These are phyloP conservation scores for Potorous gilbertii DNA, from an alignment of 2,797 vertebrate species.

Conservation along the genomic window DNA sequence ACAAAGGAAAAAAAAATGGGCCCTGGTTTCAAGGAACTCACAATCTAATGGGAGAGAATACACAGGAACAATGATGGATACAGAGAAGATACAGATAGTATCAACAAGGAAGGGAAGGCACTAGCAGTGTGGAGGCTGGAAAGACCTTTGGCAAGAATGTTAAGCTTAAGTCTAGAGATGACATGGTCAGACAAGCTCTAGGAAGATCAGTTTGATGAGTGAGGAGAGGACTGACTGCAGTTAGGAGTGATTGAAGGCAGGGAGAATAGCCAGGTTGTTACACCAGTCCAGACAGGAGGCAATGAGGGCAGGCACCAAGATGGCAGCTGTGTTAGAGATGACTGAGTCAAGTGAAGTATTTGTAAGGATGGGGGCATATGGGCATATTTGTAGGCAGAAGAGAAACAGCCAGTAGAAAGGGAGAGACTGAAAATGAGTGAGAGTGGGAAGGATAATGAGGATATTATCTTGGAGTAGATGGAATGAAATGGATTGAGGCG, in stretches of 20 bases:
- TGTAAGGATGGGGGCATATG: neutral
- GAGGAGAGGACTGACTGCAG: neutral
- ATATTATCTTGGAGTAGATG: neutral
- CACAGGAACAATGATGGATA: neutral
- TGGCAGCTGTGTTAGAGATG: neutral
- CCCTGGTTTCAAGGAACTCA: neutral
- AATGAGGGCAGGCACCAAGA: neutral
- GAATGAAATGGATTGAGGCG: neutral
- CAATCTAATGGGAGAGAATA: neutral
- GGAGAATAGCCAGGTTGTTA: neutral
- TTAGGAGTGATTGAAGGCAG: neutral
- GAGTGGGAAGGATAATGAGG: neutral
- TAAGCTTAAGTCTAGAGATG: neutral
- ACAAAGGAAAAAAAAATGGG: too few relatives aligned
- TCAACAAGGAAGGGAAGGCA: neutral
- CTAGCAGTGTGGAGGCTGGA: neutral
- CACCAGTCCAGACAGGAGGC: neutral
- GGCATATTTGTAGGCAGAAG: neutral
- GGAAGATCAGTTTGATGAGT: neutral
- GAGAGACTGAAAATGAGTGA: neutral
- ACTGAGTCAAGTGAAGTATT: neutral
- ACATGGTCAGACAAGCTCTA: neutral
- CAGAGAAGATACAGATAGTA: neutral
- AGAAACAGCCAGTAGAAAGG: neutral
- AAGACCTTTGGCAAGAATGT: neutral